Percentiles rank a stretch among this genome's conserved stretches.
Conservation (phyloP, 2,888 invertebrate genomes). For the Drosophila demipolita region DNA sequence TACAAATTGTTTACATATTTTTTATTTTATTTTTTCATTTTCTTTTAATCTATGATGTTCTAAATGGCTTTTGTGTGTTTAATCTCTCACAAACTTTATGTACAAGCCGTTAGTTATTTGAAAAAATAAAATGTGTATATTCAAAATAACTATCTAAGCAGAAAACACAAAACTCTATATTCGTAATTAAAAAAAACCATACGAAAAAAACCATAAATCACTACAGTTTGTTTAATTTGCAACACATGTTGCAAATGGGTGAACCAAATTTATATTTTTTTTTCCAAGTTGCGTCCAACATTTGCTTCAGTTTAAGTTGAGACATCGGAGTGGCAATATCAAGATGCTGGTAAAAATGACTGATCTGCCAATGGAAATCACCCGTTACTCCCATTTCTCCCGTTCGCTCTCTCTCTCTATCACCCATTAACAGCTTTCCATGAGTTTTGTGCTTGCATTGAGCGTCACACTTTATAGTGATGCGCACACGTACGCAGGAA, state of each 20-base stretch:
- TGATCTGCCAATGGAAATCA: not conserved
- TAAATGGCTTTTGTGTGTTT: constrained; percentile 44
- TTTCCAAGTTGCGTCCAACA: constrained; percentile 5
- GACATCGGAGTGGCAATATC: constrained; percentile 4
- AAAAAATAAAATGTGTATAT: constrained; percentile 51
- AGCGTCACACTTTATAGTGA: constrained; percentile 31
- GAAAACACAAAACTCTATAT: constrained; percentile 72
- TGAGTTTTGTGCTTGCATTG: constrained; percentile 48
- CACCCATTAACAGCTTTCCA: constrained; percentile 39
- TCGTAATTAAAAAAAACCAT: constrained; percentile 60
- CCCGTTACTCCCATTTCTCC: not conserved
- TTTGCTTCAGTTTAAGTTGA: constrained; percentile 30
- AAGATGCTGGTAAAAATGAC: constrained; percentile 45
- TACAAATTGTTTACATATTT: constrained; percentile 40
- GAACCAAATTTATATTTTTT: not conserved
- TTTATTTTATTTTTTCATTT: constrained; percentile 31
- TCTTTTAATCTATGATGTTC: constrained; percentile 29
- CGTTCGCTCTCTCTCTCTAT: not conserved
- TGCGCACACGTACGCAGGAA: constrained; percentile 9
- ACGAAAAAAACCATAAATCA: constrained; percentile 42
- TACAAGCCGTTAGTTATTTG: constrained; percentile 44
- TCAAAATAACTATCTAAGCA: constrained; percentile 53
- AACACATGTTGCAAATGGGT: constrained; percentile 39
- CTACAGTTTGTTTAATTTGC: constrained; percentile 19
- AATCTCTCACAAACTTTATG: constrained; percentile 38